These are phyloP conservation scores for Ptilorrhoa leucosticta DNA, from an alignment of 2,113 vertebrate species.

Conservation along the genomic window DNA sequence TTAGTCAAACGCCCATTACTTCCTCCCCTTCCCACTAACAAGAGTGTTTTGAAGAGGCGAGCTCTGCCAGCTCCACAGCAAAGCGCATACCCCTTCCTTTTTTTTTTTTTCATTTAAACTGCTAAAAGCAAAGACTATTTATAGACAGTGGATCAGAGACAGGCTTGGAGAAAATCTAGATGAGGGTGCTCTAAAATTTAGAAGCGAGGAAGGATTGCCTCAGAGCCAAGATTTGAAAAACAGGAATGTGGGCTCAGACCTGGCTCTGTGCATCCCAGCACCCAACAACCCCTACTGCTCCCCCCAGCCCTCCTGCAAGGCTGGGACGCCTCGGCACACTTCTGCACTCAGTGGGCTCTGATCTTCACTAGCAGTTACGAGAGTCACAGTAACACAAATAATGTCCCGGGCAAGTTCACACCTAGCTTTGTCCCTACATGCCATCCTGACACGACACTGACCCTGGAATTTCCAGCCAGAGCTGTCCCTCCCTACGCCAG, in stretches of 20 bases:
- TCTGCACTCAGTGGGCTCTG: background rate
- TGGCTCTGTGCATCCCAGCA: background rate
- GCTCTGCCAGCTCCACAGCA: background rate
- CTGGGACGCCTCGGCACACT: background rate
- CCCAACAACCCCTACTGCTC: background rate
- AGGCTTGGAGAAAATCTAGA: conserved; percentile 17
- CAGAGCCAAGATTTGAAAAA: background rate
- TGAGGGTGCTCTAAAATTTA: background rate
- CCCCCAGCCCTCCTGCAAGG: background rate
- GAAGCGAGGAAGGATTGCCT: background rate
- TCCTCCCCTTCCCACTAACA: conserved; percentile 40
- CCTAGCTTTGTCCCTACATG: background rate
- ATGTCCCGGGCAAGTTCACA: background rate
- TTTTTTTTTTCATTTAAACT: background rate
- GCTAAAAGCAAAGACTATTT: conserved; percentile 41
- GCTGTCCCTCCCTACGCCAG: background rate
- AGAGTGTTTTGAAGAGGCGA: conserved; percentile 45
- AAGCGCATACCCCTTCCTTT: background rate
- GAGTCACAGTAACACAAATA: background rate
- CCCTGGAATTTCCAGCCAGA: background rate
- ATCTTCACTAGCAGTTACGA: background rate
- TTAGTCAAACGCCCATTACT: conserved; percentile 47
- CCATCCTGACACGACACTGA: accelerated
- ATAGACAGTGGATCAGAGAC: conserved; percentile 19
- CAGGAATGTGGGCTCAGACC: background rate